A percentile compares a stretch with the other conserved stretches of the same genome.
Conservation (phyloP, 2,888 invertebrate genomes). For the Rhamnusium bicolor region DNA sequence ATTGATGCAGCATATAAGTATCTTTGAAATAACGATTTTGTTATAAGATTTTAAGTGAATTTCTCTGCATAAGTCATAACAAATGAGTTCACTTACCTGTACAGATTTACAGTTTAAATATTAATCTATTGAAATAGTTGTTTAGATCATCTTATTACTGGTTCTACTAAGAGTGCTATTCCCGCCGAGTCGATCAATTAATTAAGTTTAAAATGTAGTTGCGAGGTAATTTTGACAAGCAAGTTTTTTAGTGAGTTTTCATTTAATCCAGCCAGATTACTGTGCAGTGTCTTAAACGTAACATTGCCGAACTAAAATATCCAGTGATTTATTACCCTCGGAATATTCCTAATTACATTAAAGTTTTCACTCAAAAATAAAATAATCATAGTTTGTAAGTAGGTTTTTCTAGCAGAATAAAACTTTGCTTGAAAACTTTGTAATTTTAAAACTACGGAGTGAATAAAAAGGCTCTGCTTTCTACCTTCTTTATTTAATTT, state of each 20-base stretch:
- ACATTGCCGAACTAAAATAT: neutral
- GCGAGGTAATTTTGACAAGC: neutral
- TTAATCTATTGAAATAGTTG: too few relatives aligned
- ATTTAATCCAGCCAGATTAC: neutral
- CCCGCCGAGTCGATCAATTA: neutral
- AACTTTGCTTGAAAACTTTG: neutral
- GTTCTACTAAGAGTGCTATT: too few relatives aligned
- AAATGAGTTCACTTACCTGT: too few relatives aligned
- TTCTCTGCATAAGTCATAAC: too few relatives aligned
- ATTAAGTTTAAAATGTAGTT: neutral
- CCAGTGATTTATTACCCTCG: constrained; percentile 1
- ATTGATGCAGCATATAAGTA: too few relatives aligned
- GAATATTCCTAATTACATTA: neutral
- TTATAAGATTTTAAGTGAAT: too few relatives aligned
- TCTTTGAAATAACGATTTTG: too few relatives aligned
- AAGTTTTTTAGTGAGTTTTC: neutral
- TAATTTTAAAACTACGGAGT: neutral
- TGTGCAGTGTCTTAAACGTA: neutral
- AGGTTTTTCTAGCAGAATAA: neutral
- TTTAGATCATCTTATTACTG: too few relatives aligned
- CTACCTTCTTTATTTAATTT: constrained; percentile 4
- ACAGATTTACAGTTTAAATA: too few relatives aligned
- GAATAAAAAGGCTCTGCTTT: neutral
- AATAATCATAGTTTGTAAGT: neutral
- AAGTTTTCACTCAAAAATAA: constrained; percentile 4